phyloP scores from a whole-genome alignment of 2,888 invertebrate genomes.

The Keiferia lycopersicella region DNA sequence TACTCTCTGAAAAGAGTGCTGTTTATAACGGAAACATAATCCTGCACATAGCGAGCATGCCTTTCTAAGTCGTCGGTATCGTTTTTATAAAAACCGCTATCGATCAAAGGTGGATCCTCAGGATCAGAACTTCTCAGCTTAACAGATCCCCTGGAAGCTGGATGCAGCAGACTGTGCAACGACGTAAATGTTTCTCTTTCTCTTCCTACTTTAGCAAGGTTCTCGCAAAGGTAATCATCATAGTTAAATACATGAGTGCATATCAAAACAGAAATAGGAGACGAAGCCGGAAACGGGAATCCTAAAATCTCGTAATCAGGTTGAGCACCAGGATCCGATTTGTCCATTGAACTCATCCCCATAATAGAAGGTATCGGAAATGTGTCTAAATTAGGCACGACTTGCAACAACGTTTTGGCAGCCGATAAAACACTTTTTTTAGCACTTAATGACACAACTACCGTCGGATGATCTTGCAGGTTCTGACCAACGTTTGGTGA shows the following conservation, averaged over 20 bases:
- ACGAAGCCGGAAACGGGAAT: constrained; percentile 38
- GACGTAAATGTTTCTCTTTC: constrained; percentile 36
- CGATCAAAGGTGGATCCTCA: constrained; percentile 44
- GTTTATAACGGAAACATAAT: constrained; percentile 44
- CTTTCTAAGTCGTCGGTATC: constrained; percentile 49
- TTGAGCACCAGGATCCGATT: constrained; percentile 36
- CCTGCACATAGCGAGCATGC: constrained; percentile 42
- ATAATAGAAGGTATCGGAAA: constrained; percentile 48
- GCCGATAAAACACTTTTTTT: constrained; percentile 35
- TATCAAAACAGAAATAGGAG: constrained; percentile 37
- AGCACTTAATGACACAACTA: constrained; percentile 45
- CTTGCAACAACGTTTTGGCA: constrained; percentile 27
- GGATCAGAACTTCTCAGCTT: constrained; percentile 45
- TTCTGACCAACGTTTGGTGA: constrained; percentile 85
- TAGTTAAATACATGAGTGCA: constrained; percentile 40
- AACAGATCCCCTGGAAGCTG: constrained; percentile 53
- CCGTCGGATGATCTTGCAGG: constrained; percentile 86
- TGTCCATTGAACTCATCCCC: constrained; percentile 49
- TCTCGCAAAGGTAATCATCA: constrained; percentile 41
- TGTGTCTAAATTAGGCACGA: constrained; percentile 38
- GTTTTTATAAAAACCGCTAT: constrained; percentile 42
- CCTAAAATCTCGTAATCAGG: constrained; percentile 53
- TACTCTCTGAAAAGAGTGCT: constrained; percentile 45
- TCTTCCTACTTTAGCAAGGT: constrained; percentile 35
- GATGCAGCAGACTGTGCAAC: constrained; percentile 41